These are phyloP conservation scores for Lepilemur septentrionalis DNA, from an alignment of 2,797 vertebrate genomes.

Conservation along the genomic window DNA sequence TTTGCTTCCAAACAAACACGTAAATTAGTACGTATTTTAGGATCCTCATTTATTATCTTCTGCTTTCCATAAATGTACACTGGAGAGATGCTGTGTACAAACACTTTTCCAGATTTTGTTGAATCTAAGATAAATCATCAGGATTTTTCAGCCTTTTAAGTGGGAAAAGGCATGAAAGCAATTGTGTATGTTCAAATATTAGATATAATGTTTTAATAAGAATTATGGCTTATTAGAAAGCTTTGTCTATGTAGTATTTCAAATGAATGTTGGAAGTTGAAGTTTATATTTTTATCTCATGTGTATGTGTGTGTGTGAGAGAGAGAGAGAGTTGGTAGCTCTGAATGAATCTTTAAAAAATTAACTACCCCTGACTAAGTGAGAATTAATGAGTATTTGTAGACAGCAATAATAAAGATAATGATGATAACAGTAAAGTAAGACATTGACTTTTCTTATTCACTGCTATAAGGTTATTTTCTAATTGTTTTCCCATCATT, in stretches of 20 bases:
- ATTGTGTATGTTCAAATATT: neutral
- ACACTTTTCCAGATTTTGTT: neutral
- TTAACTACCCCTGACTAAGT: neutral
- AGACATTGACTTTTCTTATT: neutral
- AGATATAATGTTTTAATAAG: neutral
- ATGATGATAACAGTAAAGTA: neutral
- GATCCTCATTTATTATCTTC: neutral
- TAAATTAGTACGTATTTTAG: neutral
- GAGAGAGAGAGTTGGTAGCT: neutral
- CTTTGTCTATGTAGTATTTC: neutral
- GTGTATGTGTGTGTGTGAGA: neutral
- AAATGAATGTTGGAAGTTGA: neutral
- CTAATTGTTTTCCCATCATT: neutral
- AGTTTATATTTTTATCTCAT: neutral
- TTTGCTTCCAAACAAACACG: conserved; percentile 10
- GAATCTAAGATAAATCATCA: neutral
- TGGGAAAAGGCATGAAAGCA: neutral
- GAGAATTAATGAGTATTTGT: neutral
- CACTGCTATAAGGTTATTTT: neutral
- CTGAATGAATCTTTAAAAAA: neutral
- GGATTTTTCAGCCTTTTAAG: neutral
- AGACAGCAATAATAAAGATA: neutral
- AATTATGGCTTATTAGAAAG: neutral
- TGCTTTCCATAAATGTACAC: neutral
- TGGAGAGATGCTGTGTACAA: neutral